Evolutionary conservation across 2,797 vertebrate genomes (phyloP).

Genomic region (Rhynchonycteris naso): DNA sequence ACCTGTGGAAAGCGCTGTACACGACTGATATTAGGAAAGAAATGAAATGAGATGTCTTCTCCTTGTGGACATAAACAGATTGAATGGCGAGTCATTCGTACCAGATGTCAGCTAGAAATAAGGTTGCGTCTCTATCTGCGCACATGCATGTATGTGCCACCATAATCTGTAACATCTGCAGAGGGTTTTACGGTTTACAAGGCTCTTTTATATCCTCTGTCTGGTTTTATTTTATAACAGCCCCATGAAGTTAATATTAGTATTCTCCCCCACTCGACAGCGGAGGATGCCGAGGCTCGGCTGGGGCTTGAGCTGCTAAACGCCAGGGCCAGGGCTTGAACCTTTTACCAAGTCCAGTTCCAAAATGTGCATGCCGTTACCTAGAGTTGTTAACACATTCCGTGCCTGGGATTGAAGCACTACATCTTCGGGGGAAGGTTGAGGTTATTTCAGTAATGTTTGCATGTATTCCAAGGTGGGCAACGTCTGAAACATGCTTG

Average conservation of each 20-base stretch:
- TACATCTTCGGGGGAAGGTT: too few relatives aligned
- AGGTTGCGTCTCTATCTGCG: background rate
- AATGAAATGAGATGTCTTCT: conserved; percentile 4
- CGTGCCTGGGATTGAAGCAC: background rate
- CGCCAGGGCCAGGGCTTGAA: background rate
- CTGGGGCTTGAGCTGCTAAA: background rate
- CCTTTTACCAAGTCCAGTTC: background rate
- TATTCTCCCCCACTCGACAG: background rate
- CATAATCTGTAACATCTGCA: conserved; percentile 59
- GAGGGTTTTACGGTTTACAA: conserved; percentile 52
- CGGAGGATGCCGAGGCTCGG: background rate
- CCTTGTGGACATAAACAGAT: background rate
- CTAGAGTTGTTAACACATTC: background rate
- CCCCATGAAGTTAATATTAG: conserved; percentile 27
- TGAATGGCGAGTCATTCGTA: conserved; percentile 32
- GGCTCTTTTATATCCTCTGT: conserved; percentile 51
- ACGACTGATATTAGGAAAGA: background rate
- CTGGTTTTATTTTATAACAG: conserved; percentile 69
- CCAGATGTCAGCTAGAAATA: conserved; percentile 45
- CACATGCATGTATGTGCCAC: background rate
- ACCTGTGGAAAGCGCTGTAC: background rate
- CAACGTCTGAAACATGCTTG: background rate
- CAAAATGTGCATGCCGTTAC: background rate
- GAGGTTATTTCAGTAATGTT: background rate
- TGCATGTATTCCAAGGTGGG: background rate